Base-by-base conservation (phyloP, 2,888 invertebrate species). In the Bhutanitis thaidina region DNA sequence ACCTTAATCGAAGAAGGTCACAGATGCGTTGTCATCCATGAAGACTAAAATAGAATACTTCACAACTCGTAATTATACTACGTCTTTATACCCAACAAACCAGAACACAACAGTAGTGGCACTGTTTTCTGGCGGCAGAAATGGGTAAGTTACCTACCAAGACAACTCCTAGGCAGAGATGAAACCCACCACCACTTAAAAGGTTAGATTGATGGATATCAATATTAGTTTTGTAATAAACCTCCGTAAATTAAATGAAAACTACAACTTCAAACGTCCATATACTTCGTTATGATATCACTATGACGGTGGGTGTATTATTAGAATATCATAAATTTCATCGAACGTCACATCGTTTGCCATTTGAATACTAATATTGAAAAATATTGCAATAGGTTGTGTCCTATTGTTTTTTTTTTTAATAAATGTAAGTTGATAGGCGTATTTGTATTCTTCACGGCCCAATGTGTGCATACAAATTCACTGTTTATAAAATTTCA, bases 291-390 rank as follows among this genome's bases (percentile, higher is more conserved):
- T 55, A 74, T 76, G 70, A 75, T 69, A 71, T 75, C 75, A 74
- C 68, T 61, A 32, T 48, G 52, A 53, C 57, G 41, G 48, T 54
- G 45, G 52, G 54, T 27, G 43, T 50, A 56, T 53, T 59, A 56
- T 56, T 55, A 53, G 54, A 52, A 44, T 67, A 66, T 71, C 68
- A 73, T 74, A 74, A 69, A 76, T 76, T 74, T 74, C 67, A 74
- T 69, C 66, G 66, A 49, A 57, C 65, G 51, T 61, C 56, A 47
- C 50, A 27, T 48, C 57, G 60, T 45, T 40, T 52, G 61, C 51
- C 47, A 41, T 49, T 57, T 49, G 74, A 71, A 75, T 67, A 61
- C 55, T 60, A 67, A 65, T 61, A 50, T 47, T 37, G 37, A 49
- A 51, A 54, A 57, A 54, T 52, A 55, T 58, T 55, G 49, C 49